Evolutionary conservation across 2,113 vertebrate species (phyloP), one percentile per base, ranked within the genome.

Genomic region (Neopipo cinnamomea): DNA sequence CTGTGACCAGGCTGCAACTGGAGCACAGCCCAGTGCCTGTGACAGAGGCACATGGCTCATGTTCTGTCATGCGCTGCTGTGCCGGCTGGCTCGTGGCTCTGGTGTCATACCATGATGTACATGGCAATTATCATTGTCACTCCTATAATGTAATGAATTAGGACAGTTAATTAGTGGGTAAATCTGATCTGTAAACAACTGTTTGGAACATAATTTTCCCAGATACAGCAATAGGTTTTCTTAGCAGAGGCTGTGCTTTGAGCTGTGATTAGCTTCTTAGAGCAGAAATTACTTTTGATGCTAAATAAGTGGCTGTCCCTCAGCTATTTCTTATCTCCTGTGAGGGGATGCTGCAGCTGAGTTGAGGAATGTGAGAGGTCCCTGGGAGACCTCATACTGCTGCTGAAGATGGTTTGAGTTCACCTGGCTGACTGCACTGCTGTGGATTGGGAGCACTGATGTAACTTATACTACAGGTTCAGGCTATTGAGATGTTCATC

Each of bases 41-140:
- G 62, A 83, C 44, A 67, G 70, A 31, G 31, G 12, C 24, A 49
- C 21, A 33, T 22, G 33, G 58, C 41, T 81, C 47, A 4, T 0
- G 1, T 84, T 84, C 55, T 87, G 49, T 85, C 1, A 1, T 37
- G 33, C 6, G 11, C 31, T 33, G 71, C 52, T 77, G 9, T 91
- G 47, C 85, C 81, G 90, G 9, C 71, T 91, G 71, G 14, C 62
- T 82, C 1, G 0, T 2, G 5, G 46, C 30, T 85, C 72, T 3
- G 0, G 6, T 85, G 49, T 86, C 25, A 6, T 62, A 65, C n/a
- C 39, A 21, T 0, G 1, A 56, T 72, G 58, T n/a, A 25, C 37
- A 10, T 23, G 12, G 28, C 72, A 73, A n/a, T 92, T 79, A 62
- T 70, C 41, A 49, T 31, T 58, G 63, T 66, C 1, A 0, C 13